Evolutionary conservation across 2,888 invertebrate species (phyloP), one percentile per base, ranked within the genome.

Genomic region (Drosophila anomelani): DNA sequence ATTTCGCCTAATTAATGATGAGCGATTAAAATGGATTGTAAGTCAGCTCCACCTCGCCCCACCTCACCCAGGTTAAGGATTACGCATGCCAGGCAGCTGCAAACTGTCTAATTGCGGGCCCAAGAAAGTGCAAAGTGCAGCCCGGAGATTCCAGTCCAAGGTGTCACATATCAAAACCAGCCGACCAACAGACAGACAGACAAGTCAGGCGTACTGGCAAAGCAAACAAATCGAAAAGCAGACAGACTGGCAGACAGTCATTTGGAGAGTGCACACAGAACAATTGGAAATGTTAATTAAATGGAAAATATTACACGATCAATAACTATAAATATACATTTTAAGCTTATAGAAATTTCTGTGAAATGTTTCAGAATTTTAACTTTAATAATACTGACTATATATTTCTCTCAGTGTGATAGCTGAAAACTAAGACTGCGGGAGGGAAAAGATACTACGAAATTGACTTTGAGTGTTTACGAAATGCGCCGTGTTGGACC

Each of bases 1-100:
- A 76, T 69, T 76, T 67, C 57, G 51, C 67, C 79, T 85, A 88
- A 85, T 88, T 88, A 85, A 88, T 77, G 75, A 75, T 73, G 80
- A 69, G 51, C 76, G 81, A 86, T 84, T 83, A 77, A 83, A 82
- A 63, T 59, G 62, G 68, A 55, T 49, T 63, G 60, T 44, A 47
- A 58, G 53, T 32, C 64, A 51, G 55, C 5, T 4, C 0, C 46
- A 29, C 29, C 7, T 8, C 12, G 29, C 39, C 66, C 61, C 54
- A 41, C 44, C 44, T 20, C 10, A 32, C 38, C 69, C 75, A 57
- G 54, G 44, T 51, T 49, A 56, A 62, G 69, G 69, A 75, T 75
- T 58, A 56, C 43, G 34, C 43, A 46, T 17, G 12, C 34, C 41
- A 26, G 58, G 23, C 17, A 51, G 54, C 41, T 74, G 55, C 38